A percentile compares a stretch with the other conserved stretches of the same genome.
Evolutionary conservation across 2,888 invertebrate genomes (phyloP).

Genomic region (Phortica okadai): DNA sequence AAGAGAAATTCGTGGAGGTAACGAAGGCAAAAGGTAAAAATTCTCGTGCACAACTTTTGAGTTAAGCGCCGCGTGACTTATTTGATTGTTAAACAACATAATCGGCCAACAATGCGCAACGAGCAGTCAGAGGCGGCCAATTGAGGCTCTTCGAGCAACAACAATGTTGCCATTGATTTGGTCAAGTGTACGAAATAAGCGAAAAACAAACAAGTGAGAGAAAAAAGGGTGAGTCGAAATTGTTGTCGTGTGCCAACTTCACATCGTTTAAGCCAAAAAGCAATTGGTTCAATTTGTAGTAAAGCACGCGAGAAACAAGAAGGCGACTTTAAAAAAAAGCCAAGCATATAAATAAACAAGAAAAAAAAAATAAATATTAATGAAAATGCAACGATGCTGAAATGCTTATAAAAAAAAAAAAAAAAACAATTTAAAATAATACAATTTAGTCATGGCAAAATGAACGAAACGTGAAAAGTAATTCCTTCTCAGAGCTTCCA

Average conservation of each 20-base stretch:
- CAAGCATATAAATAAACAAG: not conserved
- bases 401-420: slow-evolving; percentile 63
- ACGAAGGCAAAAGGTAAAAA: not conserved
- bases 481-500: not conserved
- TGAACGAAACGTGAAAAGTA: not conserved
- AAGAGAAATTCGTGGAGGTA: slow-evolving; percentile 37
- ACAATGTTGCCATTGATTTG: slow-evolving; percentile 59
- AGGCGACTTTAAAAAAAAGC: slow-evolving; percentile 44
- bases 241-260: slow-evolving; percentile 28
- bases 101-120: slow-evolving; percentile 55
- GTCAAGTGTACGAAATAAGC: slow-evolving; percentile 57
- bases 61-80: slow-evolving; percentile 72
- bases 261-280: slow-evolving; percentile 53
- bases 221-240: slow-evolving; percentile 47
- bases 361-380: slow-evolving; percentile 45
- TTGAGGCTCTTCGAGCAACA: not conserved
- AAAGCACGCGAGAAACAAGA: slow-evolving; percentile 49
- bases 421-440: slow-evolving; percentile 45
- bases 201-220: slow-evolving; percentile 36
- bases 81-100: slow-evolving; percentile 71
- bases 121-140: slow-evolving; percentile 17
- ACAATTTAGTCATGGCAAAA: not conserved
- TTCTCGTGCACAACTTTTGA: slow-evolving; percentile 67
- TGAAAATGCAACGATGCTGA: slow-evolving; percentile 67
- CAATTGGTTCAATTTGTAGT: slow-evolving; percentile 67